A percentile compares a stretch with the other conserved stretches of the same genome.
Conservation (phyloP, 2,113 vertebrate genomes). For the Manacus vitellinus region DNA sequence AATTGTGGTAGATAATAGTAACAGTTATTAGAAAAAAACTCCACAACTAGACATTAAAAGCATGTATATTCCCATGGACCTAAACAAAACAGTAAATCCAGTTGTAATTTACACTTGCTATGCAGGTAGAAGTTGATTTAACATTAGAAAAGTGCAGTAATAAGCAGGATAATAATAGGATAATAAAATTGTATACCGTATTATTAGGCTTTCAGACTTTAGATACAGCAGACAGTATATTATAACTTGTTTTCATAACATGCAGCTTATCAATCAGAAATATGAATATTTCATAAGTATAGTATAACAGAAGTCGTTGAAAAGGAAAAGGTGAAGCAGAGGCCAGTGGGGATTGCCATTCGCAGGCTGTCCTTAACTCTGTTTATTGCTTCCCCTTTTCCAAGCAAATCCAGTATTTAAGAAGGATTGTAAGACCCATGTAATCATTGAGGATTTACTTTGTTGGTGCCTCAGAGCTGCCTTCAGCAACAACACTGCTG, state of each 20-base stretch:
- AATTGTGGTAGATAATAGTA: background rate
- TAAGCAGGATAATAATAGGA: background rate
- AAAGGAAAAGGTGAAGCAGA: background rate
- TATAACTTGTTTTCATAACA: background rate
- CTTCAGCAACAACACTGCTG: background rate
- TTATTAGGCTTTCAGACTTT: background rate
- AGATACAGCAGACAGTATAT: background rate
- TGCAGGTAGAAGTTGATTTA: slow-evolving; percentile 11
- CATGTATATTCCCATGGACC: background rate
- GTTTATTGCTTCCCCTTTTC: slow-evolving; percentile 21
- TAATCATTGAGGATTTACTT: slow-evolving; percentile 50
- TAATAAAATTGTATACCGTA: background rate
- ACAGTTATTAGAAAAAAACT: background rate
- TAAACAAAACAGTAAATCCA: background rate
- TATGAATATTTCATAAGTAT: background rate
- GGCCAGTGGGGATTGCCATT: background rate
- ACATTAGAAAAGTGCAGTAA: background rate
- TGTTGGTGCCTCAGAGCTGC: background rate
- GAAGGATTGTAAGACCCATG: slow-evolving; percentile 29
- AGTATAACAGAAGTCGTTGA: background rate
- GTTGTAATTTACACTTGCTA: background rate
- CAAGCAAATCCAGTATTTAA: slow-evolving; percentile 48
- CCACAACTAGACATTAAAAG: background rate
- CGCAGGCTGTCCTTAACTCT: background rate
- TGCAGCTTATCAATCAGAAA: background rate